A percentile compares a stretch with the other conserved stretches of the same genome.
These are phyloP conservation scores for Protobothrops mucrosquamatus DNA, from an alignment of 2,113 vertebrate species.

Conservation along the genomic window DNA sequence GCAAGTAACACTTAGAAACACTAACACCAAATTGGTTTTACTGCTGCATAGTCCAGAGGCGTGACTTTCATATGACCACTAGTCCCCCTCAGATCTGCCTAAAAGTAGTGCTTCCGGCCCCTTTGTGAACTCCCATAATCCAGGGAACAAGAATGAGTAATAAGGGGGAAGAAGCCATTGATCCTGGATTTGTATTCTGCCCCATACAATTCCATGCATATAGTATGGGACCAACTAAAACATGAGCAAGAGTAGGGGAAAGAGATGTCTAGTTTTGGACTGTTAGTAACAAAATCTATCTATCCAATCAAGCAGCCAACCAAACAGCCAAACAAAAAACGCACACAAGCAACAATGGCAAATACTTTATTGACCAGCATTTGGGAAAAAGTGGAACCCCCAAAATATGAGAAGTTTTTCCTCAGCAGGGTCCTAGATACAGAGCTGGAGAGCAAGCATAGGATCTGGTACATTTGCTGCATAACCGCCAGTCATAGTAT, in stretches of 20 bases:
- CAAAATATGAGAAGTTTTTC: background rate
- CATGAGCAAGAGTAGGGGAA: background rate
- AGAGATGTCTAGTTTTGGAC: background rate
- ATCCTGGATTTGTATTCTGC: background rate
- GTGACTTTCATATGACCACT: background rate
- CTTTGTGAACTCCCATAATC: background rate
- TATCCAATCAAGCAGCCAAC: background rate
- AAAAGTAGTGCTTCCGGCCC: background rate
- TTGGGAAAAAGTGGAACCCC: background rate
- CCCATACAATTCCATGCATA: background rate
- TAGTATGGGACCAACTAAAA: background rate
- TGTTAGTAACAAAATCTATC: background rate
- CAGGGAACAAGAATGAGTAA: background rate
- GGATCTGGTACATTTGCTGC: background rate
- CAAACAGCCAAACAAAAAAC: background rate
- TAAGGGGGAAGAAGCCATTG: background rate
- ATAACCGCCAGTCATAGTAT: background rate
- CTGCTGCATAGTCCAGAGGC: background rate
- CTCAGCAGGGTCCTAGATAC: background rate
- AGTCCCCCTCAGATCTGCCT: background rate
- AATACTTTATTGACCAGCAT: constrained; percentile 10
- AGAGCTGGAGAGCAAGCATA: background rate
- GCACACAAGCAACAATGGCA: background rate
- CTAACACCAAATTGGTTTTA: background rate
- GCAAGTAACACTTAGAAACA: background rate